Evolutionary conservation across 2,113 vertebrate species (phyloP), one percentile per base, ranked within the genome.

Genomic region (Aldabrachelys gigantea): DNA sequence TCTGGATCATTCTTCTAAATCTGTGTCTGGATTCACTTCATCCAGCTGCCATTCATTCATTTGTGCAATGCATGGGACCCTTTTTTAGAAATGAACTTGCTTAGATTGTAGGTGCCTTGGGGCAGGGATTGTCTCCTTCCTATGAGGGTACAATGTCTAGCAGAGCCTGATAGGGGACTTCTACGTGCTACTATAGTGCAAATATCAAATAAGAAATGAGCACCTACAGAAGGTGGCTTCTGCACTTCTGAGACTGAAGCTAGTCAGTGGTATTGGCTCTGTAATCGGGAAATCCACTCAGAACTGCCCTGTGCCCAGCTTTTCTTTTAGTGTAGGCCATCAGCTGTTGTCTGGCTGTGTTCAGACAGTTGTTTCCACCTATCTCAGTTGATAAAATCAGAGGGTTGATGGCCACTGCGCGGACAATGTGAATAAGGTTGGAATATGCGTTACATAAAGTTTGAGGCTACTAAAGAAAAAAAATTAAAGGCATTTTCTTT

Each of bases 1-100:
- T 1, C 17, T 41, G 85, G 31, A 9, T 0, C 0, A 44, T 27
- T 72, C 25, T 82, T 0, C 4, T 2, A 65, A 21, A 10, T 38
- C 38, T 56, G 16, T 75, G 19, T 11, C 47, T 25, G 0, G 25
- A 4, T 29, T 52, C 50, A 49, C 10, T 44, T 7, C 14, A 0
- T 82, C 35, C 10, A 0, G 1, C 5, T 47, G 53, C 49, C 12
- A 0, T 47, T 72, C 8, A 0, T 9, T 31, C 6, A 0, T 8
- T 27, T 27, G 82, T 10, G 2, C 38, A 24, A 6, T 0, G 2
- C 0, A 1, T 10, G 53, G 57, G 29, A 0, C 35, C 6, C 24
- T 24, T 47, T 78, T 89, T 85, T 85, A 59, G 54, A 57, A 59
- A 75, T 10, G 8, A 72, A 9, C 12, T 3, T 10, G 6, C 10